Percentiles rank a stretch among this genome's conserved stretches.
These are phyloP conservation scores for Enhydra lutris DNA, from an alignment of 2,113 vertebrate species.

Conservation along the genomic window DNA sequence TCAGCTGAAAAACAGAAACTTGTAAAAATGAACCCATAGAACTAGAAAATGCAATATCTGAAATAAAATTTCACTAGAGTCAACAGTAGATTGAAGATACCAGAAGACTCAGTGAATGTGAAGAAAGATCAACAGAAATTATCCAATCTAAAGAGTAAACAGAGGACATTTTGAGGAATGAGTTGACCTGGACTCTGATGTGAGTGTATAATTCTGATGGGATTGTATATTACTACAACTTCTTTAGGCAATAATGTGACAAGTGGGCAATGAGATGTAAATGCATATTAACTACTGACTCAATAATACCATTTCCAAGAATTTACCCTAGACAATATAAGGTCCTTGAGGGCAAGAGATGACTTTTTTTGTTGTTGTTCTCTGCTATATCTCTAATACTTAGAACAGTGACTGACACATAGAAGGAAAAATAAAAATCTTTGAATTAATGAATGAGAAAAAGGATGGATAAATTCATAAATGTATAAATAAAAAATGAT, in stretches of 20 bases:
- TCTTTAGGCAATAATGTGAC: background rate
- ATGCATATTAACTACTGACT: background rate
- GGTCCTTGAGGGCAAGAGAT: background rate
- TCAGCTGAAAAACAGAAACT: background rate
- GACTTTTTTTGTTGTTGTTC: background rate
- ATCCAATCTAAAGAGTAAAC: background rate
- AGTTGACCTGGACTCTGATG: background rate
- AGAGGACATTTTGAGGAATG: background rate
- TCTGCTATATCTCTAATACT: background rate
- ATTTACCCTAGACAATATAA: background rate
- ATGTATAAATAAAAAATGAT: background rate
- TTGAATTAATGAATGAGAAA: background rate
- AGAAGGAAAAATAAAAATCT: background rate
- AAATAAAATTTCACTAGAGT: conserved; percentile 3
- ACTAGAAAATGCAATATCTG: background rate
- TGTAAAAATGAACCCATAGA: background rate
- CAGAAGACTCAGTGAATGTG: background rate
- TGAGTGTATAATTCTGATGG: background rate
- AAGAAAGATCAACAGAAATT: background rate
- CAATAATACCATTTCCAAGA: background rate
- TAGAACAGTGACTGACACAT: background rate
- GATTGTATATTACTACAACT: background rate
- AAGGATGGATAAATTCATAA: background rate
- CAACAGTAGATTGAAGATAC: background rate
- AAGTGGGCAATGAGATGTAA: background rate